Evolutionary conservation across 2,113 vertebrate species (phyloP), one percentile per base, ranked within the genome.

Genomic region (Cynocephalus volans): DNA sequence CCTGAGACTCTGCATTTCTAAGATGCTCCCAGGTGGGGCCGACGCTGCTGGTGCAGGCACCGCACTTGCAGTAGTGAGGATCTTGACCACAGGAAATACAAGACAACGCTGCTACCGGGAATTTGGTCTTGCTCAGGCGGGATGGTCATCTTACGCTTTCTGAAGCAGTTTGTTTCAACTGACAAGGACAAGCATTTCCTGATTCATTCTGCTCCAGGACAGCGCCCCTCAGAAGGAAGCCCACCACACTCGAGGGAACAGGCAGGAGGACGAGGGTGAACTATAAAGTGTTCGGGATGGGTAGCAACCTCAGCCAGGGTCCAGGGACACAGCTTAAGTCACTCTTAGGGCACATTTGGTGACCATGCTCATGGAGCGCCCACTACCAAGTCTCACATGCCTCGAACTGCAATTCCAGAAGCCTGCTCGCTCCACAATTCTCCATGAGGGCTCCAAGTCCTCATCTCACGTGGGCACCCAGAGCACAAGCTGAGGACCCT

Each of bases 31-130:
- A 2, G 33, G 11, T 2, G 13, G 23, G 8, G 58, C 28, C 19
- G 5, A 1, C 9, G 3, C 13, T 60, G 4, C 21, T 0, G 12
- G 36, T 11, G 60, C 6, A 0, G 8, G 36, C 33, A 0, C 33
- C 5, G 1, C 13, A 1, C 13, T 18, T 12, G 9, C 45, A n/a
- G 26, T 0, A 5, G 18, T 18, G 1, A 70, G 67, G 45, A 3
- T 7, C 19, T 8, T 12, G 31, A 23, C 4, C 31, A 1, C 0
- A 1, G 21, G 23, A 3, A 23, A 11, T 0, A 11, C 0, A 1
- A 45, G 36, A 13, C 11, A 0, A 0, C 0, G 1, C 7, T 19
- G 41, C 36, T 0, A 2, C 31, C 6, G 41, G 67, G 52, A 36
- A 7, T 15, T 1, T 13, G 31, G 72, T 36, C 21, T 18, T 10